Evolutionary conservation across 2,888 invertebrate genomes (phyloP).

Genomic region (Acleris emargana): DNA sequence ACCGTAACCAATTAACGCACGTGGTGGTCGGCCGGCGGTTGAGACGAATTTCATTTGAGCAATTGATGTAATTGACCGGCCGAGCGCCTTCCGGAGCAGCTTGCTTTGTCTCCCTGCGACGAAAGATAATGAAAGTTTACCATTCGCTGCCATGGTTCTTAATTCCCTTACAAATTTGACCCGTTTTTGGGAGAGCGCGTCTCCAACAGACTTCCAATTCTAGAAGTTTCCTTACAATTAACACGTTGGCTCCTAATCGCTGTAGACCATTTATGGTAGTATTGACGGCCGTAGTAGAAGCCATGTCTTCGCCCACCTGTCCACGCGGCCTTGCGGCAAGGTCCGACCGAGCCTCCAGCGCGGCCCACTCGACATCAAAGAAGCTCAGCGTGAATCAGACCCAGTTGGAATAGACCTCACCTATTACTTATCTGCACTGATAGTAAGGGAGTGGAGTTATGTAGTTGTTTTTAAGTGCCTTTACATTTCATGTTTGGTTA

Average conservation of each 20-base stretch:
- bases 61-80: slow-evolving; percentile 80
- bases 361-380: slow-evolving; percentile 45
- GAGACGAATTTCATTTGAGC: slow-evolving; percentile 81
- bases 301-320: slow-evolving; percentile 62
- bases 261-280: slow-evolving; percentile 65
- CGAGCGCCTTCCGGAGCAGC: slow-evolving; percentile 72
- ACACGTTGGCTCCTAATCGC: slow-evolving; percentile 13
- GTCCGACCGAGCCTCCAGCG: slow-evolving; percentile 74
- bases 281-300: slow-evolving; percentile 54
- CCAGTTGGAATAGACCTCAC: slow-evolving; percentile 23
- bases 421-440: slow-evolving; percentile 26
- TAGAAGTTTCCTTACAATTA: slow-evolving; percentile 26
- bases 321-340: slow-evolving; percentile 76
- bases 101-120: slow-evolving; percentile 56
- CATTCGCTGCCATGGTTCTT: not conserved
- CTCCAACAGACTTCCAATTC: not conserved
- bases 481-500: slow-evolving; percentile 22
- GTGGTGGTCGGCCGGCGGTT: slow-evolving; percentile 48
- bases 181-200: too few species aligned
- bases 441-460: slow-evolving; percentile 17
- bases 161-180: too few species aligned
- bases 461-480: not conserved
- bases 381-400: slow-evolving; percentile 30
- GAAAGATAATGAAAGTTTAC: slow-evolving; percentile 35
- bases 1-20: slow-evolving; percentile 79